Evolutionary conservation across 2,113 vertebrate genomes (phyloP).

Genomic region (Gadus macrocephalus): DNA sequence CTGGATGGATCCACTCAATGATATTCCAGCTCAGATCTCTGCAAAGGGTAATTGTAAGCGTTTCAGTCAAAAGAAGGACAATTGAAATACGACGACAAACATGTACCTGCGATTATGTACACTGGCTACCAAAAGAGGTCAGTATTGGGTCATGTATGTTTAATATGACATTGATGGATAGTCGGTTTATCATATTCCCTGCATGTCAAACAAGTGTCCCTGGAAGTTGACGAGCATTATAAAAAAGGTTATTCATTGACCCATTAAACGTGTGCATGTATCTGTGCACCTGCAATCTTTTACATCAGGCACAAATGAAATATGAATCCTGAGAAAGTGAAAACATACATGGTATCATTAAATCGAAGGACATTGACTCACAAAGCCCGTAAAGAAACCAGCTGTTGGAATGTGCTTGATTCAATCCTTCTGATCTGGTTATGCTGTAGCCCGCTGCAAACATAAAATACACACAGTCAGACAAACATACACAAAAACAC

Average conservation of each 20-base stretch:
- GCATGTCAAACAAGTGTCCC: not conserved
- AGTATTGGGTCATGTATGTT: constrained; percentile 26
- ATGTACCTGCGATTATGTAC: too few relatives aligned
- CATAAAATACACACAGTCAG: constrained; percentile 24
- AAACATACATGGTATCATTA: too few relatives aligned
- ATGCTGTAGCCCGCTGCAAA: constrained; percentile 85
- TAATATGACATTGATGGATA: not conserved
- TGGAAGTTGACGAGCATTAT: not conserved
- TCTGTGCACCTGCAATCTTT: too few relatives aligned
- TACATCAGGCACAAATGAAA: too few relatives aligned
- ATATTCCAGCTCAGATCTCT: constrained; percentile 92
- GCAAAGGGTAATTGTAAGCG: constrained; percentile 23
- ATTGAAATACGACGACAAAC: not conserved
- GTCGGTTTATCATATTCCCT: too few relatives aligned
- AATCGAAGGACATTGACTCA: constrained; percentile 64
- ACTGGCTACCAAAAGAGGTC: constrained; percentile 55
- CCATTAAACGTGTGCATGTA: too few relatives aligned
- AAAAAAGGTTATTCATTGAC: too few relatives aligned
- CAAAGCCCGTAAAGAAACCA: constrained; percentile 81
- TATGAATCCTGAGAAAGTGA: too few relatives aligned
- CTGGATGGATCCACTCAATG: constrained; percentile 84
- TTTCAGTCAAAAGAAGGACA: not conserved
- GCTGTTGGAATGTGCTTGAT: constrained; percentile 85
- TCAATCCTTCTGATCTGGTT: constrained; percentile 84
- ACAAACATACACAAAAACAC: not conserved